These are phyloP conservation scores for Oasisia sp. DNA, from an alignment of 2,888 invertebrate species.

Conservation along the genomic window DNA sequence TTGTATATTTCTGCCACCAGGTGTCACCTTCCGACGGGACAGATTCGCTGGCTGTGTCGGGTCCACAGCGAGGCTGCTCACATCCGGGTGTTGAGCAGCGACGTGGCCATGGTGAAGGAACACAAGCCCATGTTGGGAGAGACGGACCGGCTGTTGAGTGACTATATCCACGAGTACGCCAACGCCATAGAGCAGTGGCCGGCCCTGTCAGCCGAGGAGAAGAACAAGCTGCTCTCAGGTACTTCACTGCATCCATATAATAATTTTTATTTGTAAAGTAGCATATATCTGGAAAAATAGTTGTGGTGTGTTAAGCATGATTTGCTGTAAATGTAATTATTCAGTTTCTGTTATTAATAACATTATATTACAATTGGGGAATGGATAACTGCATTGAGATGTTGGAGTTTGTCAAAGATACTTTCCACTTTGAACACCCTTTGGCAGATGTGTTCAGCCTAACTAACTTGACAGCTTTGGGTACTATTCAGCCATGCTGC, in stretches of 20 bases:
- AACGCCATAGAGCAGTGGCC: conserved; percentile 10
- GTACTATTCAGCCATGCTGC: too few relatives aligned
- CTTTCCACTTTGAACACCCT: too few relatives aligned
- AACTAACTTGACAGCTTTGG: too few relatives aligned
- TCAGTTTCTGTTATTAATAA: too few relatives aligned
- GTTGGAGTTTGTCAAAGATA: too few relatives aligned
- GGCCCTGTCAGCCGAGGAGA: background rate
- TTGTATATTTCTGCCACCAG: background rate
- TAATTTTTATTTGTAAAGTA: too few relatives aligned
- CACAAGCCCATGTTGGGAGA: background rate
- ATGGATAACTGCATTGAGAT: too few relatives aligned
- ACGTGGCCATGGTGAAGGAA: background rate
- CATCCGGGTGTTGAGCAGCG: conserved; percentile 22
- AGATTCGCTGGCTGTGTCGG: conserved; percentile 26
- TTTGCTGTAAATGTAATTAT: too few relatives aligned
- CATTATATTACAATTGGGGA: too few relatives aligned
- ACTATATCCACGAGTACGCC: background rate
- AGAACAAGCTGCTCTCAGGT: background rate
- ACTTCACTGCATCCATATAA: background rate
- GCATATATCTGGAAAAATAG: too few relatives aligned
- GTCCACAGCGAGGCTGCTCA: conserved; percentile 14
- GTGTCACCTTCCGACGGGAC: conserved; percentile 25
- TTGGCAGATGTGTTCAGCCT: too few relatives aligned
- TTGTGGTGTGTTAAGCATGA: too few relatives aligned
- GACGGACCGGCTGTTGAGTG: background rate